Percentiles rank a stretch among this genome's conserved stretches.
These are phyloP conservation scores for Erythrolamprus reginae DNA, from an alignment of 2,113 vertebrate species.

Conservation along the genomic window DNA sequence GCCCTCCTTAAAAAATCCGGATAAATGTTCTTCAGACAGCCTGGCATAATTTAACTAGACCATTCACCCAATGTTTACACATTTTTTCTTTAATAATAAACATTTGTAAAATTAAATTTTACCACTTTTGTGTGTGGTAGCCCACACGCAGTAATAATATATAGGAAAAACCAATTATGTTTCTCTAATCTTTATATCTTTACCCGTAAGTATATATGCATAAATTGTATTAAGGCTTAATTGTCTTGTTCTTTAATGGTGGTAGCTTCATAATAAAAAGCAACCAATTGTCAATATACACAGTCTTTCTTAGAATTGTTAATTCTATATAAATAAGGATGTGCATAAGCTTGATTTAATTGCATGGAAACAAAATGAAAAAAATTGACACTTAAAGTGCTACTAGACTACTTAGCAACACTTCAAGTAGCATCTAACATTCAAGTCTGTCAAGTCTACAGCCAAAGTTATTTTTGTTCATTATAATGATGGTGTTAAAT, in stretches of 20 bases:
- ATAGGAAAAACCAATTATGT: neutral
- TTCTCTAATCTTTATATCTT: neutral
- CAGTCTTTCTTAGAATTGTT: neutral
- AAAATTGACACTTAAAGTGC: neutral
- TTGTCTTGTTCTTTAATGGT: neutral
- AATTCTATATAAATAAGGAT: neutral
- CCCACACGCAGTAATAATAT: neutral
- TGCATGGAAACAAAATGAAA: neutral
- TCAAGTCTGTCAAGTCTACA: neutral
- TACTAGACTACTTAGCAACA: neutral
- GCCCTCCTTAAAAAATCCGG: neutral
- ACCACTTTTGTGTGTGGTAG: neutral
- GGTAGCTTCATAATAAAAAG: neutral
- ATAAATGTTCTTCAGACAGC: neutral
- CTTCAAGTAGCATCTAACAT: neutral
- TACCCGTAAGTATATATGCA: neutral
- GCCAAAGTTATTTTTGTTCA: neutral
- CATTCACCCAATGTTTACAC: neutral
- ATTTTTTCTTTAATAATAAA: neutral
- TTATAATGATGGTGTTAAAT: neutral
- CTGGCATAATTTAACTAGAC: neutral
- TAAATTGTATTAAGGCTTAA: neutral
- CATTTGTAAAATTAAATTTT: neutral
- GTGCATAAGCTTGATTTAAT: neutral
- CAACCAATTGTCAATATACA: too few relatives aligned